These are phyloP conservation scores for Spatula versicolor DNA, from an alignment of 2,797 vertebrate genomes.

Conservation along the genomic window DNA sequence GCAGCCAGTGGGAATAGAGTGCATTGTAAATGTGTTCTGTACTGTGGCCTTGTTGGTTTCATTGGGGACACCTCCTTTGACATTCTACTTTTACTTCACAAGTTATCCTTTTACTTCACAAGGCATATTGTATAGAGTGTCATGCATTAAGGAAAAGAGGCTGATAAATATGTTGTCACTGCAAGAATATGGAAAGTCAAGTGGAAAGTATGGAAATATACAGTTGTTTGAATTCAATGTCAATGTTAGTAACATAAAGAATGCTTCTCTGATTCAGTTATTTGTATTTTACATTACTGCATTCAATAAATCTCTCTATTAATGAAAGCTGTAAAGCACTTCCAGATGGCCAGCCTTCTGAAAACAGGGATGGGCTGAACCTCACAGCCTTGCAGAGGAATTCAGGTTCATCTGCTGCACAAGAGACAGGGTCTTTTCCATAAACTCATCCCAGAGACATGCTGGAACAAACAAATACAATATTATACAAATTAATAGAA, in stretches of 20 bases:
- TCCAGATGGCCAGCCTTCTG: constrained; percentile 28
- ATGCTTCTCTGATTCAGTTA: constrained; percentile 2
- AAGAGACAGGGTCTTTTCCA: background rate
- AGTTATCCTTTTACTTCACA: background rate
- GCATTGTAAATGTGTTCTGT: background rate
- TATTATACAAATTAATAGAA: background rate
- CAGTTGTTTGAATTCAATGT: constrained; percentile 2
- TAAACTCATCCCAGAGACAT: background rate
- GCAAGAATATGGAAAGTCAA: background rate
- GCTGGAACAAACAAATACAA: background rate
- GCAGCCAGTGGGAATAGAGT: background rate
- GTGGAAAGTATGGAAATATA: background rate
- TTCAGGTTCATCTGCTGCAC: constrained; percentile 17
- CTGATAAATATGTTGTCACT: background rate
- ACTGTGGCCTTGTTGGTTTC: background rate
- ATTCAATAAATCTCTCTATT: constrained; percentile 29
- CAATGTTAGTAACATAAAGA: background rate
- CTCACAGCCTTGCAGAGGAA: background rate
- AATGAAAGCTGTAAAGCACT: constrained; percentile 28
- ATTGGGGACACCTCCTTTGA: background rate
- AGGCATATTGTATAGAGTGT: background rate
- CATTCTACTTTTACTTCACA: background rate
- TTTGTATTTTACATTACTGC: constrained; percentile 17
- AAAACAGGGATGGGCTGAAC: constrained; percentile 8
- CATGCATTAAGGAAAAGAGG: background rate